These are phyloP conservation scores for Amniataba percoides DNA, from an alignment of 2,797 vertebrate genomes.

Conservation along the genomic window DNA sequence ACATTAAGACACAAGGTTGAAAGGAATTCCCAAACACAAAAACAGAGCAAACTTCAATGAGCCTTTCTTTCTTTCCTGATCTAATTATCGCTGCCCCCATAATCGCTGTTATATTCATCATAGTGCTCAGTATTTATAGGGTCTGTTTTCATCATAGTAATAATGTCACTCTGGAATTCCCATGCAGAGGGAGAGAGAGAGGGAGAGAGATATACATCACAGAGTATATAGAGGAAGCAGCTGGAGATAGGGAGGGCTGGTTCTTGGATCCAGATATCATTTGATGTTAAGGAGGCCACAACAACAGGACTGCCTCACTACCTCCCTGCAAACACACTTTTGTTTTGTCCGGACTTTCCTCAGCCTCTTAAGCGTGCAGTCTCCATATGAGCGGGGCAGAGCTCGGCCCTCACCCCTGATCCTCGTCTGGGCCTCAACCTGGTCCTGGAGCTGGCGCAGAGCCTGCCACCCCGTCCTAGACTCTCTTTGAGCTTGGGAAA, in stretches of 20 bases:
- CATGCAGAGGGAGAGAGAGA: constrained; percentile 69
- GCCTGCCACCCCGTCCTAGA: constrained; percentile 85
- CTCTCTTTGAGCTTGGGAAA: constrained; percentile 46
- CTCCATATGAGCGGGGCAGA: constrained; percentile 37
- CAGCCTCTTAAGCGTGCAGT: constrained; percentile 56
- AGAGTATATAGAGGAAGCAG: constrained; percentile 70
- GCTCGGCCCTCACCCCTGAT: constrained; percentile 78
- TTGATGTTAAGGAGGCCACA: constrained; percentile 82
- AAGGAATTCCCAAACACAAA: constrained; percentile 85
- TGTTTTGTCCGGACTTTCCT: constrained; percentile 87
- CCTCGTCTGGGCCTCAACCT: constrained; percentile 23
- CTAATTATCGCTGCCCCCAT: constrained; percentile 87
- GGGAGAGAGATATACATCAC: constrained; percentile 59
- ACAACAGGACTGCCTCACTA: constrained; percentile 63
- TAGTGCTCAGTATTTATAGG: constrained; percentile 88
- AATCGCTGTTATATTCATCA: constrained; percentile 90
- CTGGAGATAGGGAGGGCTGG: constrained; percentile 55
- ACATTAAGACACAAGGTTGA: constrained; percentile 83
- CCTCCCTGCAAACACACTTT: constrained; percentile 84
- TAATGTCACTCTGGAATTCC: constrained; percentile 88
- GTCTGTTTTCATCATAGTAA: constrained; percentile 89
- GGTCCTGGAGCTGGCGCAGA: constrained; percentile 78
- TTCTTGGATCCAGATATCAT: constrained; percentile 82
- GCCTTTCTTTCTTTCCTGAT: constrained; percentile 81
- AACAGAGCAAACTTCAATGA: constrained; percentile 86